Percentiles rank a stretch among this genome's conserved stretches.
Evolutionary conservation across 1,140 invertebrate species (phyloP).

Genomic region (Stegodyphus mimosarum): DNA sequence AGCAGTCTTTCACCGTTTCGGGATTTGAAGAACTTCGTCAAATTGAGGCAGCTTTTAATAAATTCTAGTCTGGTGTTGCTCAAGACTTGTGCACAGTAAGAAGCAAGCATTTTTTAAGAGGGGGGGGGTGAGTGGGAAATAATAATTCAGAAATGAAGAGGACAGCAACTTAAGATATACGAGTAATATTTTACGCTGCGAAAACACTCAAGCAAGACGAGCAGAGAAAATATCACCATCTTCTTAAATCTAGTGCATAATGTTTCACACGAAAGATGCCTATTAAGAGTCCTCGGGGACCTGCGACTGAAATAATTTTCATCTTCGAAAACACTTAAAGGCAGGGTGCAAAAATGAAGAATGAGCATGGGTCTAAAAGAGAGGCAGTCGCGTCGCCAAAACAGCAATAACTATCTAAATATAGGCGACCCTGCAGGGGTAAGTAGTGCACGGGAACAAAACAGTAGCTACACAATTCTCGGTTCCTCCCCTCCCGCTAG

Average conservation of each 20-base stretch:
- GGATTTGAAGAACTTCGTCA: too few species aligned
- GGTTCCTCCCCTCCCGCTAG: neutral
- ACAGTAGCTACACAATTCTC: neutral
- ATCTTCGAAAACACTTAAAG: slow-evolving; percentile 13
- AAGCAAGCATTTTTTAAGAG: too few species aligned
- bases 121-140: too few species aligned
- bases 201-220: too few species aligned
- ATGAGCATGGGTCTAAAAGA: slow-evolving; percentile 18
- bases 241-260: neutral
- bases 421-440: slow-evolving; percentile 34
- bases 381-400: slow-evolving; percentile 33
- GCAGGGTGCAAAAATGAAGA: slow-evolving; percentile 41
- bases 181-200: too few species aligned
- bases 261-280: neutral
- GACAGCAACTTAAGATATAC: too few species aligned
- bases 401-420: slow-evolving; percentile 23
- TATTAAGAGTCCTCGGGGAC: neutral
- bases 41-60: too few species aligned
- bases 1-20: too few species aligned
- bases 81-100: too few species aligned
- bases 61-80: too few species aligned
- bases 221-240: too few species aligned
- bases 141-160: too few species aligned
- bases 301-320: neutral
- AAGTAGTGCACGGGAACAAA: slow-evolving; percentile 1